A percentile compares a stretch with the other conserved stretches of the same genome.
These are phyloP conservation scores for Chamaea fasciata DNA, from an alignment of 2,113 vertebrate genomes.

Conservation along the genomic window DNA sequence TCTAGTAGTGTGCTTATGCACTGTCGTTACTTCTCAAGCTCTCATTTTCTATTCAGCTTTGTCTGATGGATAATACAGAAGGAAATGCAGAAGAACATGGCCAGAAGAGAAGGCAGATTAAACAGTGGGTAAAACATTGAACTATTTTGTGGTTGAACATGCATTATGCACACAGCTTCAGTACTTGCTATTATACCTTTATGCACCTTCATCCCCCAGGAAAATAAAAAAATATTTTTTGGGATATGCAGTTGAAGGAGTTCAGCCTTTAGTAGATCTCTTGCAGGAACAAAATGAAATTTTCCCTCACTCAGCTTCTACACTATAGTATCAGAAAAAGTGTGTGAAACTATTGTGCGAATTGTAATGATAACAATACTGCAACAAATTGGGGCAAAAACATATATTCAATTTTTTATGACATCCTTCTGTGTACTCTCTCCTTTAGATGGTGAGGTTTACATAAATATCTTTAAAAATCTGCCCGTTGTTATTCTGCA, in stretches of 20 bases:
- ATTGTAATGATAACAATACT: not conserved
- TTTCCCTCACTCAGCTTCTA: not conserved
- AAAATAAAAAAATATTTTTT: not conserved
- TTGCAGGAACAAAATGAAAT: not conserved
- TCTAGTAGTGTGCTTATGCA: not conserved
- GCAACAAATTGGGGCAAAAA: not conserved
- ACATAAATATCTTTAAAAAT: not conserved
- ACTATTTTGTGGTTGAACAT: not conserved
- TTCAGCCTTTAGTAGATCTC: not conserved
- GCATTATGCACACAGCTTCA: not conserved
- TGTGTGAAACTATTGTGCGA: not conserved
- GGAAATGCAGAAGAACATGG: not conserved
- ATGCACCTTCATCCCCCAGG: not conserved
- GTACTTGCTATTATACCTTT: not conserved
- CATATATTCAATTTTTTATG: not conserved
- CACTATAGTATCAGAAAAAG: not conserved
- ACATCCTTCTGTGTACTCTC: not conserved
- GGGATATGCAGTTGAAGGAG: not conserved
- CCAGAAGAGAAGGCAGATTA: not conserved
- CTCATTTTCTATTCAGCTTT: not conserved
- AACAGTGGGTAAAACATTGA: not conserved
- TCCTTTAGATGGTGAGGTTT: not conserved
- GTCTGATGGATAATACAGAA: not conserved
- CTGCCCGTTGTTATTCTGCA: not conserved
- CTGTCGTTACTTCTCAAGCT: not conserved